Evolutionary conservation across 2,113 vertebrate species (phyloP), one percentile per base, ranked within the genome.

Genomic region (Ptyas mucosa): DNA sequence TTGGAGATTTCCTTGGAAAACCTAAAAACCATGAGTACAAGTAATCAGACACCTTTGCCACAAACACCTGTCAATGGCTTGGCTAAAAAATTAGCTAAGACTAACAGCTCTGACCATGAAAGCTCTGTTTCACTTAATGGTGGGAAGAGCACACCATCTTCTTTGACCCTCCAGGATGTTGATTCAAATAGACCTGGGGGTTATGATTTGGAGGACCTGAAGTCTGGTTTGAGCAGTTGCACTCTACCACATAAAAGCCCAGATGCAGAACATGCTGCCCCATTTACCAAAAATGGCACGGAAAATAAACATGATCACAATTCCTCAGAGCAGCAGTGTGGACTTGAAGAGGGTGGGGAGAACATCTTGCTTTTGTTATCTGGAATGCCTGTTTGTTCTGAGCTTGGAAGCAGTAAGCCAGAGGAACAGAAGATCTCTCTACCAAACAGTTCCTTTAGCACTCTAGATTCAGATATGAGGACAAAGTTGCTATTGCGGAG

Each of bases 1-100:
- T 98, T 99, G 94, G 99, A 99, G 97, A 98, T 99, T 96, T 98
- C 98, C 85, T 98, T 98, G 94, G 98, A 99, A 95, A 98, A 99
- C 94, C 97, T 99, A 88, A 99, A 99, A 98, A 98, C 98, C 92
- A 98, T 99, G 98, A 99, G 98, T 96, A 94, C 98, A 88, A 98
- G 98, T 95, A 98, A 98, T 97, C 98, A 98, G 93, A 98, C 98
- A 58, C 96, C 97, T 96, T 95, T 98, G 95, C 98, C 98, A 0
- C 97, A 97, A 95, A 96, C 97, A 24, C 98, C 98, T 51, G 98
- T 99, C 55, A 99, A 99, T 49, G 99, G 99, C 94, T 97, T 99
- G 96, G 98, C 99, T 96, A 99, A 99, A 98, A 99, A 99, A 97
- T 97, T 98, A 96, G 98, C 98, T 93, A 98, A 98, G 97, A 98